A percentile compares a stretch with the other conserved stretches of the same genome.
These are phyloP conservation scores for Agrotis puta DNA, from an alignment of 2,888 invertebrate species.

Conservation along the genomic window DNA sequence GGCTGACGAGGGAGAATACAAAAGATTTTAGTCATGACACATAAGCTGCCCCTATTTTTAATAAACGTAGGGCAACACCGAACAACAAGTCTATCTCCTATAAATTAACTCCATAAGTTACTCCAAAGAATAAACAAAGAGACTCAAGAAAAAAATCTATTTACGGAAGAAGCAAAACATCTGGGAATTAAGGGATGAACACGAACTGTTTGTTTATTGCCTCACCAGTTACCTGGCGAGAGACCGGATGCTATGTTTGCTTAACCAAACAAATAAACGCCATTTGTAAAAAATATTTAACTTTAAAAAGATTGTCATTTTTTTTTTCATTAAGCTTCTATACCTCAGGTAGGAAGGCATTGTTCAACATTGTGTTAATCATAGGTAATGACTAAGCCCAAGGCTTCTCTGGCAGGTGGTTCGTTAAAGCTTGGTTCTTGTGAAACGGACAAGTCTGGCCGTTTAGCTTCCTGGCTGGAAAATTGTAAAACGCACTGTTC, in stretches of 20 bases:
- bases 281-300: slow-evolving; percentile 12
- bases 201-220: slow-evolving; percentile 68
- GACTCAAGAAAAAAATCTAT: slow-evolving; percentile 40
- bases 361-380: slow-evolving; percentile 25
- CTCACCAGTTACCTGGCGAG: slow-evolving; percentile 77
- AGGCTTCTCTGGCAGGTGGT: background rate
- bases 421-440: slow-evolving; percentile 5
- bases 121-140: slow-evolving; percentile 31
- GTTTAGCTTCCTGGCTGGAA: slow-evolving; percentile 26
- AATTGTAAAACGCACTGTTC: background rate
- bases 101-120: slow-evolving; percentile 31
- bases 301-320: slow-evolving; percentile 18
- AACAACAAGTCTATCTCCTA: background rate
- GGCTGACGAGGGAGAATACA: too few species aligned
- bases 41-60: background rate
- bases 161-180: slow-evolving; percentile 54
- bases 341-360: slow-evolving; percentile 9
- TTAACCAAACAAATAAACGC: slow-evolving; percentile 43
- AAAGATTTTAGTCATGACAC: too few species aligned
- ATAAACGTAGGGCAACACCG: background rate
- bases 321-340: background rate
- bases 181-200: slow-evolving; percentile 50
- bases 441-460: slow-evolving; percentile 23
- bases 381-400: slow-evolving; percentile 21
- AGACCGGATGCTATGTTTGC: slow-evolving; percentile 76